Percentiles rank a stretch among this genome's conserved stretches.
These are phyloP conservation scores for Centropus unirufus DNA, from an alignment of 2,113 vertebrate genomes.

Conservation along the genomic window DNA sequence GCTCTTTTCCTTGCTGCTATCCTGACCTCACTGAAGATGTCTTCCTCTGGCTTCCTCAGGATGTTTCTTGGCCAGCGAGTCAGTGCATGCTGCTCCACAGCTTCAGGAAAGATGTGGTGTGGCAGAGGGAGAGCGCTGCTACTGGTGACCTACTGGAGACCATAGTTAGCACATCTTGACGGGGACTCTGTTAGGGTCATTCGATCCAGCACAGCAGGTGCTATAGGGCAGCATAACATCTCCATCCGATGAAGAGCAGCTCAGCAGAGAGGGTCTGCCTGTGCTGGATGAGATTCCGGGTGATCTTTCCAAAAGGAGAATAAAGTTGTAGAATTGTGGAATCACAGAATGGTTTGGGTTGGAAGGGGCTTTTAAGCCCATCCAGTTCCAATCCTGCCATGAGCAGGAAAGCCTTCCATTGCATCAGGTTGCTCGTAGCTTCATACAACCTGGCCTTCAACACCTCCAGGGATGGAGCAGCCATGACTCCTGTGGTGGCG, in stretches of 20 bases:
- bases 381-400: too few species aligned
- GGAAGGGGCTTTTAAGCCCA: too few species aligned
- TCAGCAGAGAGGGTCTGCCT: background rate
- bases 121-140: background rate
- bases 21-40: fast-evolving
- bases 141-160: background rate
- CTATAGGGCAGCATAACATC: background rate
- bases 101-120: background rate
- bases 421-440: too few species aligned
- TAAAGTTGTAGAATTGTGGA: background rate
- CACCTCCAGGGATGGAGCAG: too few species aligned
- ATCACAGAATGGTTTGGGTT: too few species aligned
- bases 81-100: fast-evolving
- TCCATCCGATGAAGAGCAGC: background rate
- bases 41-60: background rate
- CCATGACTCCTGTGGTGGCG: background rate
- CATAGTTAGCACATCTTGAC: background rate
- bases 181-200: background rate
- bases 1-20: background rate
- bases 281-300: background rate
- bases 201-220: fast-evolving
- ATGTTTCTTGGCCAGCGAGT: background rate
- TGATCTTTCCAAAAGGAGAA: background rate
- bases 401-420: too few species aligned
- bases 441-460: too few species aligned